phyloP scores from a whole-genome alignment of 2,113 vertebrate species.

The Oryzias curvinotus region DNA sequence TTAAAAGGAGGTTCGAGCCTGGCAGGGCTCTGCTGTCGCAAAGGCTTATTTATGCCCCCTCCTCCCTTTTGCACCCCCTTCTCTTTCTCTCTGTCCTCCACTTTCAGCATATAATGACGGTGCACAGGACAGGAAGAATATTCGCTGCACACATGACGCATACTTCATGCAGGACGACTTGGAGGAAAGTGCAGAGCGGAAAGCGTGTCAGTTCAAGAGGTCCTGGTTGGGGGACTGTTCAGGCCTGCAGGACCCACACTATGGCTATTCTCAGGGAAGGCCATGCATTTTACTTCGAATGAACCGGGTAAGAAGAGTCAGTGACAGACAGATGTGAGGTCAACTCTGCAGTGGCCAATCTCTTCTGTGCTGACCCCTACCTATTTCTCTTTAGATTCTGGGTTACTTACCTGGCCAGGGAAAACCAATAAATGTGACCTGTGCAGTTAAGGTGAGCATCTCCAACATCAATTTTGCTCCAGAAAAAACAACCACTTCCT shows the following conservation, averaged over 20 bases:
- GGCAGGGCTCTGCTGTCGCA: conserved; percentile 60
- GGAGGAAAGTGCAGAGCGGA: conserved; percentile 82
- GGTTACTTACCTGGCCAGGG: conserved; percentile 90
- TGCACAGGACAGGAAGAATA: conserved; percentile 90
- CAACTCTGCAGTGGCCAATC: background rate
- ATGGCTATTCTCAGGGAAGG: conserved; percentile 89
- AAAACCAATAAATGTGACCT: conserved; percentile 86
- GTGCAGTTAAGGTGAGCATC: conserved; percentile 82
- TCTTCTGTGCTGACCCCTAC: background rate
- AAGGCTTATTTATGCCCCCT: conserved; percentile 74
- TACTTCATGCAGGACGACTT: conserved; percentile 89
- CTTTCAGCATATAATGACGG: conserved; percentile 88
- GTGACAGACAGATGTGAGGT: no score
- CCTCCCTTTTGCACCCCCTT: conserved; percentile 35
- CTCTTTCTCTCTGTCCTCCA: conserved; percentile 26
- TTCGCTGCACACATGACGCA: conserved; percentile 80
- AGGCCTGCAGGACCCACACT: conserved; percentile 83
- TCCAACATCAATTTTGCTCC: background rate
- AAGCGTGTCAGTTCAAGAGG: conserved; percentile 93
- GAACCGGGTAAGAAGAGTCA: conserved; percentile 85
- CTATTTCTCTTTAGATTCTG: conserved; percentile 81
- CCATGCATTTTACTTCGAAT: conserved; percentile 95
- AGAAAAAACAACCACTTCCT: background rate
- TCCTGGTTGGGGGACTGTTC: conserved; percentile 90
- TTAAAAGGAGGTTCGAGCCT: conserved; percentile 71